Evolutionary conservation across 2,888 invertebrate genomes (phyloP).

Genomic region (Chesias legatella): DNA sequence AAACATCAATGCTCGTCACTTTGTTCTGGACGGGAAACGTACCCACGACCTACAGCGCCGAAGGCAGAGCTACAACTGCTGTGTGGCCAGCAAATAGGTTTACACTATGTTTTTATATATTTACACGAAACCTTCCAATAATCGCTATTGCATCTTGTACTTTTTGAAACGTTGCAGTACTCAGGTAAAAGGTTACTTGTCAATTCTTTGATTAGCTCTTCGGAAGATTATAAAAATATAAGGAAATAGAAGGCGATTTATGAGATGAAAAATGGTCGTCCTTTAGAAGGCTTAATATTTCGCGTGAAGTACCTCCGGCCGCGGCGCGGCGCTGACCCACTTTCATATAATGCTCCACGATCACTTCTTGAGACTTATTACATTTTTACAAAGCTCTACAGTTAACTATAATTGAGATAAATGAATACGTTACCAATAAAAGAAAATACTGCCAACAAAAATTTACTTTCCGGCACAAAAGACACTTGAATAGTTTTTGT

Average conservation of each 20-base stretch:
- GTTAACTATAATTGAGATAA: conserved; percentile 9
- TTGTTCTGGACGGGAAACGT: too few relatives aligned
- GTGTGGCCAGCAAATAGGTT: too few relatives aligned
- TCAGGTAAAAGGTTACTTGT: not conserved
- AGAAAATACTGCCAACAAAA: not conserved
- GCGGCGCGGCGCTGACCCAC: conserved; percentile 12
- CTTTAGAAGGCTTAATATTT: conserved; percentile 26
- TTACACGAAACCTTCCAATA: not conserved
- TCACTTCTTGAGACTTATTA: conserved; percentile 11
- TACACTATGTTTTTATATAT: too few relatives aligned
- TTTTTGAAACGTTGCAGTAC: not conserved
- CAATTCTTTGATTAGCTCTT: conserved; percentile 3
- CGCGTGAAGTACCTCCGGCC: conserved; percentile 21
- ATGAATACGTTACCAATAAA: not conserved
- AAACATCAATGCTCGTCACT: too few relatives aligned
- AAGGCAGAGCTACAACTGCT: too few relatives aligned
- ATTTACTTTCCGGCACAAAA: not conserved
- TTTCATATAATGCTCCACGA: conserved; percentile 13
- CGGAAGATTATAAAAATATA: conserved; percentile 10
- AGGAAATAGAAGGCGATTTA: conserved; percentile 15
- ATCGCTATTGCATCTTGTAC: not conserved
- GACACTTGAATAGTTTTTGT: too few relatives aligned
- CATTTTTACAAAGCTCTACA: conserved; percentile 12
- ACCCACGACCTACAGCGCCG: too few relatives aligned
- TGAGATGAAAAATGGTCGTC: conserved; percentile 27